Conservation (phyloP, 1,140 invertebrate genomes). For the Zaprionus camerounensis region DNA sequence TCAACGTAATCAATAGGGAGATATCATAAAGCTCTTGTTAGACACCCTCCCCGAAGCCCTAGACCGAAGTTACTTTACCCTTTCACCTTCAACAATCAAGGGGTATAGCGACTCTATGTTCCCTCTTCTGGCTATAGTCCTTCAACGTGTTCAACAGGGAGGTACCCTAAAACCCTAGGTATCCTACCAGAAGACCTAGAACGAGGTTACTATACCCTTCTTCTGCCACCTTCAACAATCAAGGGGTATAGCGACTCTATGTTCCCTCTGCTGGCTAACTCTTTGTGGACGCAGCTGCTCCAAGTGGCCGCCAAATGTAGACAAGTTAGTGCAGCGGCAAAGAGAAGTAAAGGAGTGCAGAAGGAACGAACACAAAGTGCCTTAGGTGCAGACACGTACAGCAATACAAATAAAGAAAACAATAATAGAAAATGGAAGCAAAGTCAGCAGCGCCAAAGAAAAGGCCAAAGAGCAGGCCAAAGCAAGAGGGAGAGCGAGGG, state of each 20-base stretch:
- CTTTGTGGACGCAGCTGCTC: conserved; percentile 63
- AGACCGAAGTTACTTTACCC: background rate
- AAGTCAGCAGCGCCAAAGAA: conserved; percentile 47
- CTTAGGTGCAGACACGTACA: conserved; percentile 78
- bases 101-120: too few relatives aligned
- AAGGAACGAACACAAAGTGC: conserved; percentile 58
- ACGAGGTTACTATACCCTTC: background rate
- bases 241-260: background rate
- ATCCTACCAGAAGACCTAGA: too few relatives aligned
- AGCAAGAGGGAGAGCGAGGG: conserved; percentile 1
- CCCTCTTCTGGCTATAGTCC: too few relatives aligned
- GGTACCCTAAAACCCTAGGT: background rate
- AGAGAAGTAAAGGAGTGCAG: background rate
- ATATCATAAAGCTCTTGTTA: background rate
- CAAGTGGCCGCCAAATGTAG: conserved; percentile 52
- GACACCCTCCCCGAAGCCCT: too few relatives aligned
- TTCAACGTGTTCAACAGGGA: background rate
- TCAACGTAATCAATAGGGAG: background rate
- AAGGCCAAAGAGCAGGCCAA: conserved; percentile 46
- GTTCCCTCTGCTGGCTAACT: conserved; percentile 34
- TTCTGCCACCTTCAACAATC: background rate
- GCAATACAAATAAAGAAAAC: conserved; percentile 82
- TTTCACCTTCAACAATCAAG: background rate
- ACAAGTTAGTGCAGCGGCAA: conserved; percentile 35
- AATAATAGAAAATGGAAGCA: conserved; percentile 79